Conservation (phyloP, 1,140 invertebrate genomes). For the Psilanteris sp. region DNA sequence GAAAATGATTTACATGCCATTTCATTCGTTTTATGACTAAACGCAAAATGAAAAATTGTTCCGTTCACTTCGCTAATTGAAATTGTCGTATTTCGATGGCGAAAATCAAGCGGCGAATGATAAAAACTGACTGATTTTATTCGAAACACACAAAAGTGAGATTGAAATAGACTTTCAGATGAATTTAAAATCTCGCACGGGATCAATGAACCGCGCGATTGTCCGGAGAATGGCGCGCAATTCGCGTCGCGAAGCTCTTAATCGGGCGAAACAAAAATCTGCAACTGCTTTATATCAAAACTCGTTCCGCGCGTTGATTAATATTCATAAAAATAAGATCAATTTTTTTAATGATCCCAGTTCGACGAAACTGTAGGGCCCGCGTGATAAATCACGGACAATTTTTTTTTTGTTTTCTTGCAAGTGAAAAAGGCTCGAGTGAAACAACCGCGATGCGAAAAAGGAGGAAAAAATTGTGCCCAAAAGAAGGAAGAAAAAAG, state of each 20-base stretch:
- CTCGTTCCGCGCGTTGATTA: slow-evolving; percentile 50
- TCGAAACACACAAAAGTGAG: too few relatives aligned
- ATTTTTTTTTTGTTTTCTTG: slow-evolving; percentile 42
- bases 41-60: slow-evolving; percentile 28
- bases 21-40: slow-evolving; percentile 21
- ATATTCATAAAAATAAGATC: slow-evolving; percentile 60
- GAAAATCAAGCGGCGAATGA: not conserved
- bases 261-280: slow-evolving; percentile 35
- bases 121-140: too few relatives aligned
- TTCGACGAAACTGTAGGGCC: slow-evolving; percentile 54
- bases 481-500: not conserved
- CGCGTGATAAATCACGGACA: slow-evolving; percentile 49
- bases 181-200: not conserved
- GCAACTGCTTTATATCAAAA: slow-evolving; percentile 44
- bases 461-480: not conserved
- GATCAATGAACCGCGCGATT: not conserved
- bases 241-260: slow-evolving; percentile 21
- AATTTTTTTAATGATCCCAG: slow-evolving; percentile 56
- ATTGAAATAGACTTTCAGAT: too few relatives aligned
- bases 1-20: slow-evolving; percentile 57
- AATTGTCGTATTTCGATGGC: too few relatives aligned
- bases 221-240: not conserved
- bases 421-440: slow-evolving; percentile 17
- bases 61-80: not conserved
- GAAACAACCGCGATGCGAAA: slow-evolving; percentile 1